A percentile compares a stretch with the other conserved stretches of the same genome.
Conservation (phyloP, 2,888 invertebrate genomes). For the Luffia ferchaultella region DNA sequence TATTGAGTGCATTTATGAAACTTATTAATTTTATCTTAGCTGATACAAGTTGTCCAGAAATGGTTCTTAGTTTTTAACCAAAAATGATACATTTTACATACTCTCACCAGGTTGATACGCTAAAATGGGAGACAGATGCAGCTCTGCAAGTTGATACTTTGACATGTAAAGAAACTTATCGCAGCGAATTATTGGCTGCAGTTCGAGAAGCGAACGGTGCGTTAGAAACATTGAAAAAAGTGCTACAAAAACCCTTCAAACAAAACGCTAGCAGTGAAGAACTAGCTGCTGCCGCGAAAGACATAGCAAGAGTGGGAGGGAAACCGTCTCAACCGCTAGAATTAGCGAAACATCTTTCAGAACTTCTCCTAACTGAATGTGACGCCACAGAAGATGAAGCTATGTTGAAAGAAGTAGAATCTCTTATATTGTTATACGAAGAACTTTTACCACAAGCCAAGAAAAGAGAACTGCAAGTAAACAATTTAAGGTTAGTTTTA, state of each 20-base stretch:
- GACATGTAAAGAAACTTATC: conserved; percentile 84
- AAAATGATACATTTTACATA: no score
- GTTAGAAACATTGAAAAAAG: conserved; percentile 71
- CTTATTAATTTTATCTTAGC: no score
- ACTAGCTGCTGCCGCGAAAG: conserved; percentile 70
- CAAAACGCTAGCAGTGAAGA: conserved; percentile 66
- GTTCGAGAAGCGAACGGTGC: conserved; percentile 75
- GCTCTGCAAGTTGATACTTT: conserved; percentile 86
- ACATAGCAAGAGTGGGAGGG: conserved; percentile 78
- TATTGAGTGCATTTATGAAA: no score
- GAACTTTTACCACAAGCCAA: conserved; percentile 75
- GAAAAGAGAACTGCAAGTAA: conserved; percentile 77
- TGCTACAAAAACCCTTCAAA: conserved; percentile 38
- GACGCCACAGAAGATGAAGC: conserved; percentile 73
- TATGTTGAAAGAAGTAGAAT: conserved; percentile 69
- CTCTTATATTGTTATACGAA: conserved; percentile 72
- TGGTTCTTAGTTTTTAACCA: no score
- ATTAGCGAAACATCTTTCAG: conserved; percentile 80
- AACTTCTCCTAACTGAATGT: conserved; percentile 77
- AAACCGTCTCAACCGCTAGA: conserved; percentile 84
- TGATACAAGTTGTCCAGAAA: no score
- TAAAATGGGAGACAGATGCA: conserved; percentile 78
- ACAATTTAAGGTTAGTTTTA: conserved; percentile 75
- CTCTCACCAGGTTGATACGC: conserved; percentile 79
- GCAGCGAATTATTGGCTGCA: conserved; percentile 77